Conservation (phyloP, 2,888 invertebrate species). For the Nephrotoma appendiculata region DNA sequence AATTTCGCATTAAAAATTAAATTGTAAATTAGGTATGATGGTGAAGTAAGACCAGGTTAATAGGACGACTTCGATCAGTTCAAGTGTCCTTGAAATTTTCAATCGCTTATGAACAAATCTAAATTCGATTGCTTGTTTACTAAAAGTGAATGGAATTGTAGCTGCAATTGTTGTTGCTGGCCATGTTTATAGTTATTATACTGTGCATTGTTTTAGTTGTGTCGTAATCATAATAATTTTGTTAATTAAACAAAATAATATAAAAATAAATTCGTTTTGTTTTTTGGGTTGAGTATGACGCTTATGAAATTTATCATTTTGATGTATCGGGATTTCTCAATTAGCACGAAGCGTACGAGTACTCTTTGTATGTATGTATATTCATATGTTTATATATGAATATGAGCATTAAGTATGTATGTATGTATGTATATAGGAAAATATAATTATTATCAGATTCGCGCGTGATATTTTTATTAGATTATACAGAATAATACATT, state of each 20-base stretch:
- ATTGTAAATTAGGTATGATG: too few relatives aligned
- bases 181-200: background rate
- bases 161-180: background rate
- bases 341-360: background rate
- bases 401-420: background rate
- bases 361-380: too few relatives aligned
- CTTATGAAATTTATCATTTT: background rate
- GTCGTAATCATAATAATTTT: background rate
- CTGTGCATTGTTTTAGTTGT: background rate
- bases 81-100: too few relatives aligned
- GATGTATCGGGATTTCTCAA: background rate
- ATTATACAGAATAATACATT: background rate
- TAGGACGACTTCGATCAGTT: background rate
- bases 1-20: too few relatives aligned
- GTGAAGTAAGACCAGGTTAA: background rate
- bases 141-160: background rate
- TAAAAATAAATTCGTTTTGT: background rate
- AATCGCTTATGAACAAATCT: too few relatives aligned
- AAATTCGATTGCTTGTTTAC: background rate
- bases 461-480: background rate
- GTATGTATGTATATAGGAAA: background rate
- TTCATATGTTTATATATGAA: too few relatives aligned
- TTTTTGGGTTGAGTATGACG: background rate
- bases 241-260: background rate
- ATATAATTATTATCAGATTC: background rate